A percentile compares a stretch with the other conserved stretches of the same genome.
These are phyloP conservation scores for Progne subis DNA, from an alignment of 2,113 vertebrate species.

Conservation along the genomic window DNA sequence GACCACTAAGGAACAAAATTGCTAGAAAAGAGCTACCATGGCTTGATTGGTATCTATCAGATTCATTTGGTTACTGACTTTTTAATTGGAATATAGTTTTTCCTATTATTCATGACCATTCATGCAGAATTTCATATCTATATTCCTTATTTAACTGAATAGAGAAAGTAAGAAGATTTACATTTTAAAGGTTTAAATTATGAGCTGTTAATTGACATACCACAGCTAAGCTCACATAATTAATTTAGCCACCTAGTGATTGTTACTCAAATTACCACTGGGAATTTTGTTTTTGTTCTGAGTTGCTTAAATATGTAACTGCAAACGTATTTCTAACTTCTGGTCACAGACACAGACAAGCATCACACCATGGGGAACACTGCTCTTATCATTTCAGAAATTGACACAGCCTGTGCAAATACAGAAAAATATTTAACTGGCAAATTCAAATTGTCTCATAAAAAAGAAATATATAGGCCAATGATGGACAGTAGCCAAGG, in stretches of 20 bases:
- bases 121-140: not conserved
- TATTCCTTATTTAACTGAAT: not conserved
- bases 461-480: not conserved
- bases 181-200: slow-evolving; percentile 4
- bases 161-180: not conserved
- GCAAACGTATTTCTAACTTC: not conserved
- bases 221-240: not conserved
- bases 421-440: not conserved
- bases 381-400: not conserved
- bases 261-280: not conserved
- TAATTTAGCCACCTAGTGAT: not conserved
- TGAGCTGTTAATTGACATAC: slow-evolving; percentile 23
- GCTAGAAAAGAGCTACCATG: not conserved
- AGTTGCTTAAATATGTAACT: not conserved
- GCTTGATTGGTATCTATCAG: not conserved
- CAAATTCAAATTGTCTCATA: not conserved
- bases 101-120: not conserved
- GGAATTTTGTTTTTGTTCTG: not conserved
- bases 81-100: slow-evolving; percentile 38
- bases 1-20: not conserved
- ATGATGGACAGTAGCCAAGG: not conserved
- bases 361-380: not conserved
- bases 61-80: not conserved
- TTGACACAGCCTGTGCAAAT: not conserved
- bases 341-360: not conserved